A percentile compares a stretch with the other conserved stretches of the same genome.
Evolutionary conservation across 1,140 invertebrate genomes (phyloP).

Genomic region (Aplysia californica): DNA sequence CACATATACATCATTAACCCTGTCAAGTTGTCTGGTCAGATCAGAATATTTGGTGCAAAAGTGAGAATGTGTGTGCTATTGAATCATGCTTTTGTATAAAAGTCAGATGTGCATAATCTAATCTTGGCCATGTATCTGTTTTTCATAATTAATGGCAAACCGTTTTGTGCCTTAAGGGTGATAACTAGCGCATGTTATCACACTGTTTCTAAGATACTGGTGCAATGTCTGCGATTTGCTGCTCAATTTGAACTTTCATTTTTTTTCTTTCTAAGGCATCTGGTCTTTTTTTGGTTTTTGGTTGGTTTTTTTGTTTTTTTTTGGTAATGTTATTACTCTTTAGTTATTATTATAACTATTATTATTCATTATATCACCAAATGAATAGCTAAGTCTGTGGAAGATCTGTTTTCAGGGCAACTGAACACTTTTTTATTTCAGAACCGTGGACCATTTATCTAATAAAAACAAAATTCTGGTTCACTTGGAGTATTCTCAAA

Average conservation of each 20-base stretch:
- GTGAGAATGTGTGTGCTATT: neutral
- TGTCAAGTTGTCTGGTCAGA: neutral
- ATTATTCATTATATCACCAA: no score
- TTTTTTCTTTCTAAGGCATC: neutral
- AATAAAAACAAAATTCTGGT: no score
- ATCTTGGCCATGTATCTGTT: neutral
- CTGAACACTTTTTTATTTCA: no score
- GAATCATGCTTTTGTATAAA: neutral
- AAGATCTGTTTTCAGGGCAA: no score
- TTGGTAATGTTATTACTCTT: no score
- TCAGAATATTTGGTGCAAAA: neutral
- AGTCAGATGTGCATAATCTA: constrained; percentile 9
- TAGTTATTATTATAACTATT: no score
- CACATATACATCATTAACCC: neutral
- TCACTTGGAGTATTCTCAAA: no score
- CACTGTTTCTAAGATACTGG: neutral
- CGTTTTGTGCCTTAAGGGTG: neutral
- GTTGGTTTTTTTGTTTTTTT: no score
- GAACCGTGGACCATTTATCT: no score
- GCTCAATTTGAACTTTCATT: constrained; percentile 10
- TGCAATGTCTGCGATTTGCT: constrained; percentile 2
- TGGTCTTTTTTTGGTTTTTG: neutral
- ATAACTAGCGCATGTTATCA: neutral
- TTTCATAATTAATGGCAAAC: neutral
- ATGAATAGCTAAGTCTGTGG: no score